These are phyloP conservation scores for Myiothlypis chrysogaster DNA, from an alignment of 2,797 vertebrate species.

Conservation along the genomic window DNA sequence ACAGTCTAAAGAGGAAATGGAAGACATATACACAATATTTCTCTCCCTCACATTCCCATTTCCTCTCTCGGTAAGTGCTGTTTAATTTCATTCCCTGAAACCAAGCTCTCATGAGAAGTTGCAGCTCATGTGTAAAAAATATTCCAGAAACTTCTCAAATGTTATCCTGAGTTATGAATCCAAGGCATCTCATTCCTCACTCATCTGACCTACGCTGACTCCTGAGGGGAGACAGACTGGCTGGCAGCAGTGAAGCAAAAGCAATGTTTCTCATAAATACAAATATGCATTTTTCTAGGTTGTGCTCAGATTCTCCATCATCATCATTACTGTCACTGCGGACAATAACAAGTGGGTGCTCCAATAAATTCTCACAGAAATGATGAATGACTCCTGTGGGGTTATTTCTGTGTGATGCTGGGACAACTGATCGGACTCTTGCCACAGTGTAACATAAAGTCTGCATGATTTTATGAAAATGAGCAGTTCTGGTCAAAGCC, in stretches of 20 bases:
- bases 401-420: neutral
- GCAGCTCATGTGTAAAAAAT: neutral
- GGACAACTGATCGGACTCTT: neutral
- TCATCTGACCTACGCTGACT: neutral
- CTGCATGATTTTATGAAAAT: neutral
- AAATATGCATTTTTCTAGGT: neutral
- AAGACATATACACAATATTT: neutral
- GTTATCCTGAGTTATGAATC: neutral
- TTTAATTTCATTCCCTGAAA: neutral
- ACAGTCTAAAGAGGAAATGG: neutral
- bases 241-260: slow-evolving; percentile 1
- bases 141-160: neutral
- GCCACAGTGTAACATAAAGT: neutral
- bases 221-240: neutral
- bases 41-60: neutral
- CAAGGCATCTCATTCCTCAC: neutral
- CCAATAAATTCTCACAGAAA: neutral
- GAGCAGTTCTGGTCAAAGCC: neutral
- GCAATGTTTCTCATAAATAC: neutral
- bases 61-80: neutral
- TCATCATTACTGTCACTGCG: neutral
- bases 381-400: neutral
- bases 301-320: neutral
- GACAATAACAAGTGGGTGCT: neutral
- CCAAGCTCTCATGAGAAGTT: neutral